Percentiles rank a stretch among this genome's conserved stretches.
Evolutionary conservation across 2,113 vertebrate species (phyloP).

Genomic region (Pycnonotus jocosus): DNA sequence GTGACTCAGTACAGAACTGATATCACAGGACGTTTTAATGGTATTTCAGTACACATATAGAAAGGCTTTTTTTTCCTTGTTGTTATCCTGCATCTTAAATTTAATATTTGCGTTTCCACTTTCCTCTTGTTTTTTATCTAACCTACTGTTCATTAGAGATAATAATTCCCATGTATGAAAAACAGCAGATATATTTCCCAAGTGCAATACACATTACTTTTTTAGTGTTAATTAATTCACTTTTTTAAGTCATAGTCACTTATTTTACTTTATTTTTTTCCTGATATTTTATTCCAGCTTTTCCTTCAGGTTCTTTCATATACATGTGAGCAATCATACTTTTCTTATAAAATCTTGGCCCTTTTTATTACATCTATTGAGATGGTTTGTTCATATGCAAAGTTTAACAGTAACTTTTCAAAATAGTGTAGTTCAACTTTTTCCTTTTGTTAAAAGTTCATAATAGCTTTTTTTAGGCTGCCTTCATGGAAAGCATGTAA

Average conservation of each 20-base stretch:
- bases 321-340: not conserved
- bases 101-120: not conserved
- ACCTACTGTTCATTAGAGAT: not conserved
- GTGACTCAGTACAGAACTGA: not conserved
- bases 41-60: not conserved
- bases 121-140: not conserved
- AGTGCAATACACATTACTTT: fast-evolving
- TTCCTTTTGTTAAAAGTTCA: not conserved
- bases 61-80: not conserved
- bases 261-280: not conserved
- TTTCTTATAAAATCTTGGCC: not conserved
- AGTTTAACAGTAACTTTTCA: not conserved
- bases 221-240: not conserved
- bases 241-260: not conserved
- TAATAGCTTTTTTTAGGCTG: not conserved
- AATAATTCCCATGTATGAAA: not conserved
- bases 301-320: not conserved
- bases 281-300: not conserved
- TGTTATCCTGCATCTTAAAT: not conserved
- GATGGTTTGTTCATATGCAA: not conserved
- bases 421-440: not conserved
- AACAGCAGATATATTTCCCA: not conserved
- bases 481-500: not conserved
- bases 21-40: not conserved
- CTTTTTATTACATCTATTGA: not conserved